Evolutionary conservation across 2,113 vertebrate species (phyloP).

Genomic region (Hippocampus comes): DNA sequence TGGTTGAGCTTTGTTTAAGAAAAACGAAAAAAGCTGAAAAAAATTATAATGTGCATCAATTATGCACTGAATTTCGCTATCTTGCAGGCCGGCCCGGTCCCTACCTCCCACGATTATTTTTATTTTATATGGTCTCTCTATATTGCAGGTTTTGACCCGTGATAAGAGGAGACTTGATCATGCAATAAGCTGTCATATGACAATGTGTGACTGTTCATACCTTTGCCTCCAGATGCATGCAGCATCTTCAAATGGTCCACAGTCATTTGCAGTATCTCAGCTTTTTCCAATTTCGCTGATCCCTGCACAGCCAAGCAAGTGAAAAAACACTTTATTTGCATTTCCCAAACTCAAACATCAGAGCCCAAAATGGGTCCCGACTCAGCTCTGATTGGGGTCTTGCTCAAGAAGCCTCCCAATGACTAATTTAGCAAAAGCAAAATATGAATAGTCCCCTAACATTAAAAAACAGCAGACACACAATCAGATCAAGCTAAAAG

Average conservation of each 20-base stretch:
- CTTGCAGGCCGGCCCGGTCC: no score
- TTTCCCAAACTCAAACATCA: background rate
- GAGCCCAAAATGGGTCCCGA: background rate
- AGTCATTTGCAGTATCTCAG: slow-evolving; percentile 97
- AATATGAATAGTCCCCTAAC: background rate
- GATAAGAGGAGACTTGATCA: background rate
- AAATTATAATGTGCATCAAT: no score
- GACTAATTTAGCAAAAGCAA: background rate
- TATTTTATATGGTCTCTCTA: background rate
- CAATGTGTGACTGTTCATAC: slow-evolving; percentile 50
- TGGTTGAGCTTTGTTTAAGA: no score
- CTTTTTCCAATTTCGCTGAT: slow-evolving; percentile 95
- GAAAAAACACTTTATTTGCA: background rate
- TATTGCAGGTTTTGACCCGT: no score
- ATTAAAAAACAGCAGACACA: background rate
- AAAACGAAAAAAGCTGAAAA: no score
- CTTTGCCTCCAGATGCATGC: slow-evolving; percentile 94
- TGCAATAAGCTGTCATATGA: background rate
- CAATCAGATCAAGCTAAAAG: background rate
- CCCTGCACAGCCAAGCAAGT: slow-evolving; percentile 69
- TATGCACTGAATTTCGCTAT: no score
- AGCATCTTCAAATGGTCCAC: slow-evolving; percentile 98
- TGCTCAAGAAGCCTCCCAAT: background rate
- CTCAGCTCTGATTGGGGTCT: background rate
- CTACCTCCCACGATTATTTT: background rate